Conservation (phyloP, 2,888 invertebrate genomes). For the Acrobasis consociella region DNA sequence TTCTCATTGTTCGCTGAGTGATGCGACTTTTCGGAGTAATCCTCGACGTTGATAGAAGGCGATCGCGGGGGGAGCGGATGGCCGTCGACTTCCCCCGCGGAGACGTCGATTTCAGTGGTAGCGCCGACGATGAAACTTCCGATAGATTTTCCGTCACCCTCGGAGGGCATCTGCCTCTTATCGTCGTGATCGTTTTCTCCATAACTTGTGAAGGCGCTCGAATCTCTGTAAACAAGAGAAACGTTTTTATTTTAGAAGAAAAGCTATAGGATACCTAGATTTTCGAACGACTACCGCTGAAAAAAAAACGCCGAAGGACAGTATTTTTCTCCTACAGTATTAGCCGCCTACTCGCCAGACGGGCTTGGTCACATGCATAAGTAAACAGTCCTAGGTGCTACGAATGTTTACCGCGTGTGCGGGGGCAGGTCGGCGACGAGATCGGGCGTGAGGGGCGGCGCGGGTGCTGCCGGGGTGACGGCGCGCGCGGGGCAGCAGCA, state of each 20-base stretch:
- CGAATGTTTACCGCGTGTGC: slow-evolving; percentile 63
- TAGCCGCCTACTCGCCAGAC: no score
- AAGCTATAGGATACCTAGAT: no score
- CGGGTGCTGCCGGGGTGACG: slow-evolving; percentile 43
- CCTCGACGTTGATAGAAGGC: slow-evolving; percentile 65
- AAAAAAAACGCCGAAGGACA: no score
- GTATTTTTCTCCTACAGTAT: no score
- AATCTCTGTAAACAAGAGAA: slow-evolving; percentile 64
- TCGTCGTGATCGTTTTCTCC: slow-evolving; percentile 37
- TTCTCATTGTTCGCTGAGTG: slow-evolving; percentile 40
- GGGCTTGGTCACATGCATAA: no score
- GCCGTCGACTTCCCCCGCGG: slow-evolving; percentile 38
- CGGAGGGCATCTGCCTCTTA: slow-evolving; percentile 42
- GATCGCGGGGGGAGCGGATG: slow-evolving; percentile 52
- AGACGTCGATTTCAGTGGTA: slow-evolving; percentile 36
- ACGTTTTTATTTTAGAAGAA: slow-evolving; percentile 21
- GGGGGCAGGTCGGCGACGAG: slow-evolving; percentile 71
- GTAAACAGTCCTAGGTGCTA: no score
- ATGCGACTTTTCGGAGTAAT: slow-evolving; percentile 62
- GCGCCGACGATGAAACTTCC: slow-evolving; percentile 40
- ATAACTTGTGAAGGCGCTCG: slow-evolving; percentile 59
- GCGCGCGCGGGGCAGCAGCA: slow-evolving; percentile 58
- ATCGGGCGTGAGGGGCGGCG: slow-evolving; percentile 58
- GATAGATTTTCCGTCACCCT: slow-evolving; percentile 41
- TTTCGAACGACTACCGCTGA: no score